Percentiles rank a stretch among this genome's conserved stretches.
phyloP scores from a whole-genome alignment of 2,113 vertebrate species.

The Ascaphus truei region DNA sequence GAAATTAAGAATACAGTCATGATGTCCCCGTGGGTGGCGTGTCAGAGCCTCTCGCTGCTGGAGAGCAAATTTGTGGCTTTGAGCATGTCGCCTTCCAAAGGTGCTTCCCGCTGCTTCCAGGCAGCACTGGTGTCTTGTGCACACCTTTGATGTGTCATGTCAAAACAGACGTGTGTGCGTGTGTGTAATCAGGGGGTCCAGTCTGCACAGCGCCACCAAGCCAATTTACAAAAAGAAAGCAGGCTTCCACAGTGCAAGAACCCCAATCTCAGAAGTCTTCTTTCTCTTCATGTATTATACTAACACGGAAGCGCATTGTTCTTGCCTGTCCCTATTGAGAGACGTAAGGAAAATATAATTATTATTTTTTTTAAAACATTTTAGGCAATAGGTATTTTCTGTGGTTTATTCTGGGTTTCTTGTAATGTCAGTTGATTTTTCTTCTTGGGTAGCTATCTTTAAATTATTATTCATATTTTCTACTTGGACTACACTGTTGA shows the following conservation, averaged over 20 bases:
- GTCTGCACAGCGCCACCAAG: slow-evolving; percentile 66
- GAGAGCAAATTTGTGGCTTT: slow-evolving; percentile 64
- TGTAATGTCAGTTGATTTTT: too few relatives aligned
- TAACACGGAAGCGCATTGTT: too few relatives aligned
- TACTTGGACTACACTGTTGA: too few relatives aligned
- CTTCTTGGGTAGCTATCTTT: too few relatives aligned
- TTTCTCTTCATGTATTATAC: too few relatives aligned
- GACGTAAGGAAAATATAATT: too few relatives aligned
- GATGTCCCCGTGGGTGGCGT: slow-evolving; percentile 34
- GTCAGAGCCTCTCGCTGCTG: slow-evolving; percentile 35
- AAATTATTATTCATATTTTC: too few relatives aligned
- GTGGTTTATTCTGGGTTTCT: too few relatives aligned
- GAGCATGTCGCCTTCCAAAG: slow-evolving; percentile 61
- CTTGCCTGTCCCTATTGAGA: too few relatives aligned
- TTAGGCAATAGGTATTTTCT: too few relatives aligned
- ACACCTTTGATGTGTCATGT: slow-evolving; percentile 92
- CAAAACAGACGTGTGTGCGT: slow-evolving; percentile 66
- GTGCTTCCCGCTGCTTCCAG: slow-evolving; percentile 71
- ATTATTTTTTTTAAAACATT: too few relatives aligned
- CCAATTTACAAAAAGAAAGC: slow-evolving; percentile 45
- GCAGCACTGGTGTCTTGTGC: slow-evolving; percentile 62
- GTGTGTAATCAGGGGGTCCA: slow-evolving; percentile 61
- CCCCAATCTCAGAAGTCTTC: not conserved
- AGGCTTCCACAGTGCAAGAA: not conserved
- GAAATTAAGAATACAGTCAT: slow-evolving; percentile 31